These are phyloP conservation scores for Numenius phaeopus DNA, from an alignment of 2,797 vertebrate species.

Conservation along the genomic window DNA sequence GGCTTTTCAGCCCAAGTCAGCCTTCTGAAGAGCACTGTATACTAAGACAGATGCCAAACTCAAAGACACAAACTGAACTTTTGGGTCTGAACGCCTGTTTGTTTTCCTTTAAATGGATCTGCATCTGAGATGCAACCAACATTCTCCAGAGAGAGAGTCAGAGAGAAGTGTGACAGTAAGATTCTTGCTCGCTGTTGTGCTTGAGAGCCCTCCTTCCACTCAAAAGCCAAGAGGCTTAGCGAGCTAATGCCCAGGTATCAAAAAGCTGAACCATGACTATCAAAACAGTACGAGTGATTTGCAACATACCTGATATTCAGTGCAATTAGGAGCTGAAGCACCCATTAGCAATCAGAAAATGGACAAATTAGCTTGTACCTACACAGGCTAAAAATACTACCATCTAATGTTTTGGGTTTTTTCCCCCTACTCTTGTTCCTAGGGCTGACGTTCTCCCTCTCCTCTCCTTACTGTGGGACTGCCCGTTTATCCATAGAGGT, in stretches of 20 bases:
- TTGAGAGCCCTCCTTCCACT: background rate
- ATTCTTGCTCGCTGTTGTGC: background rate
- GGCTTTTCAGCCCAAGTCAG: background rate
- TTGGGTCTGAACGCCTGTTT: background rate
- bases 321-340: constrained; percentile 20
- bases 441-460: background rate
- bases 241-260: background rate
- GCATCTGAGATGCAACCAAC: background rate
- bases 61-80: background rate
- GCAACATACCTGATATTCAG: background rate
- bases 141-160: background rate
- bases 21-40: background rate
- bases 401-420: background rate
- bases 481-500: background rate
- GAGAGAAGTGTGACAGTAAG: background rate
- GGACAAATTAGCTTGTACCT: constrained; percentile 29
- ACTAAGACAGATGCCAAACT: background rate
- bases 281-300: background rate
- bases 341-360: constrained; percentile 28
- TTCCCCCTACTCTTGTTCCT: background rate
- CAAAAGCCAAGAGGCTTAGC: background rate
- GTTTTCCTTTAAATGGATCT: background rate
- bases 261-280: background rate
- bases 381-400: background rate
- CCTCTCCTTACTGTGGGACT: background rate